Evolutionary conservation across 1,140 invertebrate genomes (phyloP), one percentile per base, ranked within the genome.

Genomic region (Antheraea mylitta): DNA sequence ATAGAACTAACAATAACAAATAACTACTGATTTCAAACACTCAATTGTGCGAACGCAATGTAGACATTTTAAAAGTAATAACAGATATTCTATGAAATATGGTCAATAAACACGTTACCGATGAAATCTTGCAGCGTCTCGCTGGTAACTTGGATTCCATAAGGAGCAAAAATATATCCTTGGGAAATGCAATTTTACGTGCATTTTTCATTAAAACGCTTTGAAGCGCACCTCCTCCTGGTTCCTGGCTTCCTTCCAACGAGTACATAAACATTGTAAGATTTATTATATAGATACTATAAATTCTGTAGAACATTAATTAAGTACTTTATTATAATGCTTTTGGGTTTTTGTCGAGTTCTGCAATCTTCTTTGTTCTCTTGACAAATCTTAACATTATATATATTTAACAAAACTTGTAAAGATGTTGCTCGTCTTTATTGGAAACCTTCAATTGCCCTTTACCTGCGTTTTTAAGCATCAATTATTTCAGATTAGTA

Each of bases 131-230:
- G 8, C 19, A 60, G 8, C 10, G 18, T 60, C n/a, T n/a, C 9
- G 16, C 38, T n/a, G 45, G n/a, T 13, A 60, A 60, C 59, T 60
- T 3, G 18, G 22, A 60, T 16, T 22, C 22, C 16, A 60, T 60
- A 60, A 7, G 18, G 59, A 30, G 9, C 9, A 64, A 11, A 64
- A 64, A 64, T 18, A 64, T 64, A 64, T 22, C n/a, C 42, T 45
- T 42, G n/a, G 19, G 53, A 65, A 65, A 74, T 70, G 72, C 69
- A 68, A 74, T 70, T 70, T 70, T 62, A 64, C 66, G 45, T 37
- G 58, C 62, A 61, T 36, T 58, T 38, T 22, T 66, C 64, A 58
- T 70, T 71, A 68, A 74, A 68, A 74, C 64, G 64, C 71, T 69
- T 64, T 45, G 60, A 45, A 48, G 66, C 59, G 59, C 61, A 18